A percentile compares a stretch with the other conserved stretches of the same genome.
Conservation (phyloP, 2,113 vertebrate genomes). For the Tamias sibiricus region DNA sequence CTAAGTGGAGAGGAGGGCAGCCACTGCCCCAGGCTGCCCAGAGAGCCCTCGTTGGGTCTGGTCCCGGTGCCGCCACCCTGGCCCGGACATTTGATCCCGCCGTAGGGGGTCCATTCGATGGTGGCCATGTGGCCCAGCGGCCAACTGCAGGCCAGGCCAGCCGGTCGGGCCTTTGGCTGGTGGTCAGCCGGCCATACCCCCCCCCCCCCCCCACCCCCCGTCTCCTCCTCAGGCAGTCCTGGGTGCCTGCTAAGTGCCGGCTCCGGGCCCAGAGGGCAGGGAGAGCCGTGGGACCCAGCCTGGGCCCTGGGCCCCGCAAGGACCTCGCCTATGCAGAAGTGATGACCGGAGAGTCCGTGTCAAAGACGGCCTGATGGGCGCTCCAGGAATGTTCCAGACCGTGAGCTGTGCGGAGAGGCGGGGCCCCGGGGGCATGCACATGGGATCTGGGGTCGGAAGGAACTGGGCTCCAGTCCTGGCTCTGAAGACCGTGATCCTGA, state of each 20-base stretch:
- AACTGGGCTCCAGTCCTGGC: not conserved
- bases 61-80: not conserved
- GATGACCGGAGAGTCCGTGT: not conserved
- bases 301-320: not conserved
- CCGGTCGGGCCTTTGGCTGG: not conserved
- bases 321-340: not conserved
- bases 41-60: not conserved
- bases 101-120: not conserved
- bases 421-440: not conserved
- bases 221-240: not conserved
- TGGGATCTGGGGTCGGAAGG: not conserved
- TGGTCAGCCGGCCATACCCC: too few relatives aligned
- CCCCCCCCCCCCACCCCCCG: too few relatives aligned
- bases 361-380: not conserved
- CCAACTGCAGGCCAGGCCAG: not conserved
- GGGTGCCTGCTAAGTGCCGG: not conserved
- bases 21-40: not conserved
- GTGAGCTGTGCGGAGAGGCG: not conserved
- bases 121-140: accelerated
- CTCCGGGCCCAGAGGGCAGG: not conserved
- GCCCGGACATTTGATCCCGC: not conserved
- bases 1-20: not conserved
- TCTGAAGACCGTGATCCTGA: not conserved
- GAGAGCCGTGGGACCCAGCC: not conserved
- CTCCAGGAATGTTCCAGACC: not conserved